Base-by-base conservation (phyloP, 2,797 vertebrate genomes). In the Alca torda region DNA sequence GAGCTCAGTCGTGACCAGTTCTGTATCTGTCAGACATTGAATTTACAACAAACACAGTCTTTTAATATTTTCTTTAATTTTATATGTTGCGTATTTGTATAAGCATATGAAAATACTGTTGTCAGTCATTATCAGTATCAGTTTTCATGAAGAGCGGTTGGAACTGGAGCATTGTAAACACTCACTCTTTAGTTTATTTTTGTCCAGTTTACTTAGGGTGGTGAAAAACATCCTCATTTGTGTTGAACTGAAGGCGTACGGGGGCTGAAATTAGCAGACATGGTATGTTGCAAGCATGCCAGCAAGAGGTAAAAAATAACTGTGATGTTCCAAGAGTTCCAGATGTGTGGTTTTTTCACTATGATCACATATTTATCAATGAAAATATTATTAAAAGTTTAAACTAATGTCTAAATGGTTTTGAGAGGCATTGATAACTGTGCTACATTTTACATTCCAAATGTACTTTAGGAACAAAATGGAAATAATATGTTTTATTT, bases 1-100 rank as follows among this genome's bases (percentile, higher is more conserved):
- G 45, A 21, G 6, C 16, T 6, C 3, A 0, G n/a, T 13, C 16
- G 0, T 17, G 16, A 0, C 3, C 24, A 4, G 14, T 1, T 65
- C 25, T 31, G 9, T 18, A 2, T 20, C 68, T 63, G 10, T n/a
- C 69, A 64, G 14, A 69, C 33, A 19, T 4, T 20, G 61, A 13
- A 30, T 43, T 50, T 43, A 6, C 33, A 28, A 15, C 19, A 9
- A 8, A 30, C 35, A 6, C 20, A 11, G 1, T 24, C 12, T 48
- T 67, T 18, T 45, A 3, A 0, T 23, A 19, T 24, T 48, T 39
- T 48, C 31, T 57, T 64, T 21, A 11, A 15, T 76, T 78, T 68
- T 31, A 35, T 33, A 0, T 5, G 16, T 21, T 28, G 6, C 10
- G 2, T 60, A 4, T 30, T 60, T 76, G 25, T 76, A 2, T 53